A percentile compares a stretch with the other conserved stretches of the same genome.
These are phyloP conservation scores for Cheiracanthium punctorium DNA, from an alignment of 2,888 invertebrate genomes.

Conservation along the genomic window DNA sequence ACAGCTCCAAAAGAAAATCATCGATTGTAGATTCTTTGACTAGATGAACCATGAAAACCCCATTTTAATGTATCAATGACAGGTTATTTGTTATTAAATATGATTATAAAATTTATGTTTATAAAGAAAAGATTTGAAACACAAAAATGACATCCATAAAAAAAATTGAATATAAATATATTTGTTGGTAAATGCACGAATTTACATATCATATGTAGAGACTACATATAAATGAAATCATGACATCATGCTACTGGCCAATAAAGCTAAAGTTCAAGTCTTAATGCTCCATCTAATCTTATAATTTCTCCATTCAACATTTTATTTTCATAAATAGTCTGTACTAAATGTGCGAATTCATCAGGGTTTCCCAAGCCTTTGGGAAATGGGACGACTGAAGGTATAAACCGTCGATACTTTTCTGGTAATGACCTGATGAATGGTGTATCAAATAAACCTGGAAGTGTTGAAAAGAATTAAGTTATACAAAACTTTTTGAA, in stretches of 20 bases:
- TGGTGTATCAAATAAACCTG: conserved; percentile 50
- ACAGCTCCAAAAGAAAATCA: too few relatives aligned
- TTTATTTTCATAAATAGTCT: conserved; percentile 89
- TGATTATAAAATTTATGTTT: too few relatives aligned
- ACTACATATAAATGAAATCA: too few relatives aligned
- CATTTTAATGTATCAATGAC: too few relatives aligned
- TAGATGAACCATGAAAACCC: too few relatives aligned
- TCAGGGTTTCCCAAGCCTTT: conserved; percentile 88
- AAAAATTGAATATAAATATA: too few relatives aligned
- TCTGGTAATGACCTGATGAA: conserved; percentile 43
- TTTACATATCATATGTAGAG: too few relatives aligned
- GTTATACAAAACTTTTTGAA: background rate
- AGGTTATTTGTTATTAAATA: too few relatives aligned
- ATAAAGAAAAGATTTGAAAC: too few relatives aligned
- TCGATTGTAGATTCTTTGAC: too few relatives aligned
- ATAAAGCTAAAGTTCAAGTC: conserved; percentile 74
- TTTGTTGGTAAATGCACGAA: too few relatives aligned
- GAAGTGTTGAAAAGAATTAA: background rate
- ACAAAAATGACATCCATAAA: too few relatives aligned
- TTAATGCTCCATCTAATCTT: conserved; percentile 86
- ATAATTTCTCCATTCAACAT: conserved; percentile 95
- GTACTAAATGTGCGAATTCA: conserved; percentile 91
- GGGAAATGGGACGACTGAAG: conserved; percentile 86
- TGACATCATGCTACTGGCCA: background rate
- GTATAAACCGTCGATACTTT: conserved; percentile 31